These are phyloP conservation scores for Gambelia wislizenii DNA, from an alignment of 2,797 vertebrate species.

Conservation along the genomic window DNA sequence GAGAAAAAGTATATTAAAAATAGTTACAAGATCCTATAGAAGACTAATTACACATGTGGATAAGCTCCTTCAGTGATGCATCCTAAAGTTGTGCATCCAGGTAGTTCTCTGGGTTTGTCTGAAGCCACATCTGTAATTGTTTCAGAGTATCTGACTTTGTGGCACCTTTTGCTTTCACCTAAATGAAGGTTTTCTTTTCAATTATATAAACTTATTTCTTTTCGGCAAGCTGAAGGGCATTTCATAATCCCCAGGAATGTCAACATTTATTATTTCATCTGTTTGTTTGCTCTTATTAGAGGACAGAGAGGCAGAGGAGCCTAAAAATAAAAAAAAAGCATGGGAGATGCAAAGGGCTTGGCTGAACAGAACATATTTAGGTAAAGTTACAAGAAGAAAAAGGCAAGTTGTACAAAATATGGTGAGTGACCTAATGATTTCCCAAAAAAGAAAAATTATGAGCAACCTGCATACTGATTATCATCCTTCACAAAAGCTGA, in stretches of 20 bases:
- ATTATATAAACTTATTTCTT: neutral
- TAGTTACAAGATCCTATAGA: neutral
- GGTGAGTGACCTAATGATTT: neutral
- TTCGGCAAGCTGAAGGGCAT: constrained; percentile 13
- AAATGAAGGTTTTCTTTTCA: neutral
- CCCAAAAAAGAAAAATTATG: no score
- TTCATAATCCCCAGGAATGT: neutral
- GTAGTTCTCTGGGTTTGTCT: constrained; percentile 16
- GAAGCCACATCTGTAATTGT: constrained; percentile 13
- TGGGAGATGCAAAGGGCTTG: constrained; percentile 16
- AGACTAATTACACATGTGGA: neutral
- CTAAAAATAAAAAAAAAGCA: constrained; percentile 52
- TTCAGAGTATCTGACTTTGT: constrained; percentile 27
- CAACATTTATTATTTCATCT: constrained; percentile 20
- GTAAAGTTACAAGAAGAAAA: constrained; percentile 31
- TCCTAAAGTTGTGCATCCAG: neutral
- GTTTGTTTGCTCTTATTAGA: constrained; percentile 54
- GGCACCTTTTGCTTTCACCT: neutral
- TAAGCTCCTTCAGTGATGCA: neutral
- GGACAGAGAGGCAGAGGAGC: neutral
- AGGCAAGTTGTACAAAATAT: constrained; percentile 10
- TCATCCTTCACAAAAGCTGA: constrained; percentile 51
- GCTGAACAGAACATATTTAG: constrained; percentile 27
- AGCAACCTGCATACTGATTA: constrained; percentile 24
- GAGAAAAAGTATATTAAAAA: neutral